These are phyloP conservation scores for Brachionus sp. DNA, from an alignment of 1,140 invertebrate genomes.

Conservation along the genomic window DNA sequence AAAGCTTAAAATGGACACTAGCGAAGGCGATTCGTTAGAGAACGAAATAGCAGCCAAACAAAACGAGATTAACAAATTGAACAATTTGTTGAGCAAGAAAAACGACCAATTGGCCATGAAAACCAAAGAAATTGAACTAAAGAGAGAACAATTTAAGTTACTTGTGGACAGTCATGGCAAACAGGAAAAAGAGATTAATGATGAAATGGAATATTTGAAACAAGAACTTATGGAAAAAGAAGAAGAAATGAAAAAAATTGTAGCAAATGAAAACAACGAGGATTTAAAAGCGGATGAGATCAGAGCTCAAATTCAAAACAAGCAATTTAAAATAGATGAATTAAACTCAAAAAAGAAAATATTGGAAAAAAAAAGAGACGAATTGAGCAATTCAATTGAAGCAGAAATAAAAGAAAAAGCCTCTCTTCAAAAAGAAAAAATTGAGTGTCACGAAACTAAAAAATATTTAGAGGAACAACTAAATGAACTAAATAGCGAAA, in stretches of 20 bases:
- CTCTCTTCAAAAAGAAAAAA: neutral
- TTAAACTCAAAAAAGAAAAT: neutral
- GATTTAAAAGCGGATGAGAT: neutral
- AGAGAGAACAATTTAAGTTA: neutral
- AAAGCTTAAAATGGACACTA: neutral
- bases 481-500: neutral
- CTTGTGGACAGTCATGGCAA: neutral
- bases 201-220: neutral
- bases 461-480: neutral
- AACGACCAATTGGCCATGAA: neutral
- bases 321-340: neutral
- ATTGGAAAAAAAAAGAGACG: neutral
- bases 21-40: neutral
- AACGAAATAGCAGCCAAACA: neutral
- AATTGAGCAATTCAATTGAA: constrained; percentile 5
- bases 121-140: neutral
- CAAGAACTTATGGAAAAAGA: neutral
- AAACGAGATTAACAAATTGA: neutral
- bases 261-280: neutral
- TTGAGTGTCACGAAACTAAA: neutral
- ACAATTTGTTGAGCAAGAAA: constrained; percentile 11
- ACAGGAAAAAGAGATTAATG: neutral
- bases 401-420: neutral
- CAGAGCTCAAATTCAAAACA: neutral
- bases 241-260: neutral